Conservation (phyloP, 2,888 invertebrate genomes). For the Philopedon plagiatum region DNA sequence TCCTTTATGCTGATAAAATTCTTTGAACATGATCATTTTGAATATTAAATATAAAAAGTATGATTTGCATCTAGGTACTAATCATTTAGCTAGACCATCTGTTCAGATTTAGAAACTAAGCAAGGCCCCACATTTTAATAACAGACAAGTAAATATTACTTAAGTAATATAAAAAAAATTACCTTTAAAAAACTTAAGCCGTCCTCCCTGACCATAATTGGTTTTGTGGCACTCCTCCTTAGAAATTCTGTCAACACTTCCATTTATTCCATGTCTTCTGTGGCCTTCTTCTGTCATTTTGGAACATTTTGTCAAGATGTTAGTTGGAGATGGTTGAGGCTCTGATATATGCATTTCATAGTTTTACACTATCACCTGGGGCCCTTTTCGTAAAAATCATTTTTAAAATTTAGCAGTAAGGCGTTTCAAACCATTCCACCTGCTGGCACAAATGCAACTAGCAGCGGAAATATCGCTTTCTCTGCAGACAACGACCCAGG, state of each 20-base stretch:
- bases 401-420: constrained; percentile 58
- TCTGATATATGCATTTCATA: constrained; percentile 78
- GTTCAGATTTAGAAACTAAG: not conserved
- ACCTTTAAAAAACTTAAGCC: constrained; percentile 87
- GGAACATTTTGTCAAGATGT: constrained; percentile 82
- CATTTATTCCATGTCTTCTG: constrained; percentile 81
- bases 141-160: constrained; percentile 1
- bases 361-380: constrained; percentile 68
- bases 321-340: constrained; percentile 71
- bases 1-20: too few relatives aligned
- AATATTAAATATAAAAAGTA: too few relatives aligned
- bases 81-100: constrained; percentile 1
- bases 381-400: constrained; percentile 69
- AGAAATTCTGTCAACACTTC: constrained; percentile 75
- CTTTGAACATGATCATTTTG: too few relatives aligned
- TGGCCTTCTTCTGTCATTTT: constrained; percentile 79
- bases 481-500: constrained; percentile 51
- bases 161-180: constrained; percentile 38
- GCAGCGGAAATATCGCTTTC: constrained; percentile 61
- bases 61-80: too few relatives aligned
- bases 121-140: not conserved
- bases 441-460: constrained; percentile 64
- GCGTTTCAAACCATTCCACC: constrained; percentile 65
- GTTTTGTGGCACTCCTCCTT: constrained; percentile 65
- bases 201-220: constrained; percentile 75